Base-by-base conservation (phyloP, 1,140 invertebrate genomes). In the Dinoponera quadriceps region DNA sequence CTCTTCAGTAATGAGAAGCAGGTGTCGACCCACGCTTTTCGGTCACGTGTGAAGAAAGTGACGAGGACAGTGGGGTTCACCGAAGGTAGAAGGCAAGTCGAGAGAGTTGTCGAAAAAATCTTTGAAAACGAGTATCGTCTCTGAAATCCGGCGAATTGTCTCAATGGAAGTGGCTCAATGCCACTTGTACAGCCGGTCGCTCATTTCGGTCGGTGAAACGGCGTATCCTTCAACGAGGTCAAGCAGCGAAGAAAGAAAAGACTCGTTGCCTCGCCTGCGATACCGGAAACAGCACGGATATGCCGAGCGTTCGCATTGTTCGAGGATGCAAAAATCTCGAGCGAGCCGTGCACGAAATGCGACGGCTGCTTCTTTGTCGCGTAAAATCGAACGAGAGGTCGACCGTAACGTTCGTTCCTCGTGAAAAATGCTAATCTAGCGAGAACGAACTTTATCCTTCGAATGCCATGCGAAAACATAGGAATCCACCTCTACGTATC, bases 141-240 rank as follows among this genome's bases (percentile, higher is more conserved):
- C 20, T 33, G 44, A 78, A 57, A 82, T 20, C 49, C 22, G 57
- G 60, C 55, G 38, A 57, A 85, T 82, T 73, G 44, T 44, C 25
- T 38, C 55, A 44, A 0, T 27, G 11, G 20, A 59, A 77, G 44
- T 71, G 68, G 82, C 62, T 80, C 62, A 83, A 82, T 49, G 60
- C 38, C 38, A 54, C 62, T 85, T 87, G 85, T 69, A 60, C 55
- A 59, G 80, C 18, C 57, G 78, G 63, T 38, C 72, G 51, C 60
- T 69, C 71, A 83, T 88, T 90, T 90, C 66, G 78, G 57, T 84
- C 74, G 83, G 75, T 88, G 85, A 85, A 90, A 89, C 81, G 87
- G 74, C 69, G 55, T 83, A 85, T 89, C 85, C 84, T 89, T 89
- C 78, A 66, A 83, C 33, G 77, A 90, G 85, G 85, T 88, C 75